These are phyloP conservation scores for Atherix ibis DNA, from an alignment of 2,888 invertebrate genomes.

Conservation along the genomic window DNA sequence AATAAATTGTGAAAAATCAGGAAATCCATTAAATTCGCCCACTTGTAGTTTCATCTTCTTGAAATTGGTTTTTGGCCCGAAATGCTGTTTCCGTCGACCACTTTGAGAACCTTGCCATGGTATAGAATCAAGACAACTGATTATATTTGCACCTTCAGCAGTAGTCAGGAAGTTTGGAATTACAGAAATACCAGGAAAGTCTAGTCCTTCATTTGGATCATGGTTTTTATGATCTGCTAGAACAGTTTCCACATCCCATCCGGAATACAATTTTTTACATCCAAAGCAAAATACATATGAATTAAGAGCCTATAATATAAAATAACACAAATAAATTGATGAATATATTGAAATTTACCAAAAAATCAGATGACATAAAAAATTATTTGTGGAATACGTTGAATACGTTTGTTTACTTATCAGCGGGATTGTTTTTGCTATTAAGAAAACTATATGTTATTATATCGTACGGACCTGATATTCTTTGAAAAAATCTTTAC, in stretches of 20 bases:
- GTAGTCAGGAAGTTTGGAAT: conserved; percentile 55
- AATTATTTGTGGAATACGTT: too few relatives aligned
- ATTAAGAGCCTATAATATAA: conserved; percentile 34
- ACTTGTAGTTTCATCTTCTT: conserved; percentile 71
- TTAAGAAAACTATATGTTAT: too few relatives aligned
- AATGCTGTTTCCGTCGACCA: conserved; percentile 93
- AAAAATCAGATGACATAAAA: conserved; percentile 1
- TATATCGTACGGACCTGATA: too few relatives aligned
- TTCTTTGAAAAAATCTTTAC: conserved; percentile 25
- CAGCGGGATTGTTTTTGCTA: too few relatives aligned
- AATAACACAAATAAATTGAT: too few relatives aligned
- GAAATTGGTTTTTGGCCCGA: conserved; percentile 96
- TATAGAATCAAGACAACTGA: conserved; percentile 54
- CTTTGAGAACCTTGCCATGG: conserved; percentile 90
- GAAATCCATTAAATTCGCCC: conserved; percentile 77
- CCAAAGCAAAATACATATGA: conserved; percentile 60
- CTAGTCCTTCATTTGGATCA: conserved; percentile 9
- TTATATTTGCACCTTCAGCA: conserved; percentile 49
- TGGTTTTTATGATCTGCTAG: conserved; percentile 54
- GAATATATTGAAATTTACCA: too few relatives aligned
- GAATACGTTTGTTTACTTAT: too few relatives aligned
- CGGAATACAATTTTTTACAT: conserved; percentile 60
- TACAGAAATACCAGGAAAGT: conserved; percentile 51
- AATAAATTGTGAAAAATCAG: conserved; percentile 57
- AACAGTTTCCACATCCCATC: conserved; percentile 46